phyloP scores from a whole-genome alignment of 64 coral and sea anemone species.

The Actinia equina region DNA sequence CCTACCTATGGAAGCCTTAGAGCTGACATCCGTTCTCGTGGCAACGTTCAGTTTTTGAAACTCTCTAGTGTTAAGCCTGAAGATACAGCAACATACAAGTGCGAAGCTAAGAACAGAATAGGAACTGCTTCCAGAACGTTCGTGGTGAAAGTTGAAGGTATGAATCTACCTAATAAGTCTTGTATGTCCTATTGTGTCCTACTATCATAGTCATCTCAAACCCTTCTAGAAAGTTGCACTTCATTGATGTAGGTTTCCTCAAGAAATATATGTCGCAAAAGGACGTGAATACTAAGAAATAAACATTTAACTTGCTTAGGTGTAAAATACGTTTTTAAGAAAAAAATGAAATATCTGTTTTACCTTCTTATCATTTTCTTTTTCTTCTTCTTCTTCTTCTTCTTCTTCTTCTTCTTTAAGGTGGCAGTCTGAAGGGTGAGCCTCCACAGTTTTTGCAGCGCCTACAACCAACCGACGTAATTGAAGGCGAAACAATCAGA shows the following conservation, averaged over 20 bases:
- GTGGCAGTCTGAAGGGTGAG: slow-evolving; percentile 47
- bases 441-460: slow-evolving; percentile 68
- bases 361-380: too few species aligned
- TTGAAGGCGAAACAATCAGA: slow-evolving; percentile 70
- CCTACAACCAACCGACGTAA: slow-evolving; percentile 52
- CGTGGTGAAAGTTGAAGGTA: slow-evolving; percentile 81
- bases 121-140: slow-evolving; percentile 70
- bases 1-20: slow-evolving; percentile 44
- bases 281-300: too few species aligned
- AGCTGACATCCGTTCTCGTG: slow-evolving; percentile 43
- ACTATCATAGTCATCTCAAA: neutral
- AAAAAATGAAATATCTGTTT: too few species aligned
- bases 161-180: neutral
- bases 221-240: too few species aligned
- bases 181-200: too few species aligned
- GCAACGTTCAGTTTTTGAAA: slow-evolving; percentile 57
- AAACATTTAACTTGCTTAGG: too few species aligned
- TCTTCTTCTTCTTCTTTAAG: too few species aligned
- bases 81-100: slow-evolving; percentile 87
- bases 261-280: too few species aligned
- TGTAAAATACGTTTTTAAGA: too few species aligned
- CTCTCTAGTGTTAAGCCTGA: slow-evolving; percentile 54
- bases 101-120: slow-evolving; percentile 79
- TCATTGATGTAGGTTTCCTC: too few species aligned
- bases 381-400: too few species aligned